phyloP scores from a whole-genome alignment of 2,888 invertebrate genomes.

The Strigamia crassipes region DNA sequence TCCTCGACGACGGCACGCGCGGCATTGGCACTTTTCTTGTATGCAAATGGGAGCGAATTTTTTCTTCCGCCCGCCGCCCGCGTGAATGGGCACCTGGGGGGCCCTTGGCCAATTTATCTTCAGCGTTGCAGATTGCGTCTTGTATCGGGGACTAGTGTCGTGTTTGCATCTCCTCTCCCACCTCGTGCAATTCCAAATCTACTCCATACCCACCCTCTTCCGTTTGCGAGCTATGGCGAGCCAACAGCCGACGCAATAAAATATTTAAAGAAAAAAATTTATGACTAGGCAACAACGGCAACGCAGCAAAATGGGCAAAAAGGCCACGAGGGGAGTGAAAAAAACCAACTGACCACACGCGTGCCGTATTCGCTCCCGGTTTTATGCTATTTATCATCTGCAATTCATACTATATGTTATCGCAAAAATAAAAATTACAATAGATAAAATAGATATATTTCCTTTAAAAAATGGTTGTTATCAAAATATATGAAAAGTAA shows the following conservation, averaged over 20 bases:
- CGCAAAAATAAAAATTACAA: background rate
- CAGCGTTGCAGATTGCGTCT: constrained; percentile 35
- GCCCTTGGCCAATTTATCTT: constrained; percentile 43
- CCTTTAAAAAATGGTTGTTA: background rate
- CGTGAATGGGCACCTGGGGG: constrained; percentile 43
- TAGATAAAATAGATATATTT: background rate
- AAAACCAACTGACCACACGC: background rate
- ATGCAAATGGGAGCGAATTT: constrained; percentile 34
- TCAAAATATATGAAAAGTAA: background rate
- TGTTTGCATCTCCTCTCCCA: background rate
- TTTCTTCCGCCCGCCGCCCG: constrained; percentile 4
- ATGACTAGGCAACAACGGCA: constrained; percentile 7
- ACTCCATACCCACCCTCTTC: background rate
- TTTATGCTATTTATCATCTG: background rate
- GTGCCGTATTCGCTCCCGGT: background rate
- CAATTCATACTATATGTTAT: background rate
- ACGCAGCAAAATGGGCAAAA: background rate
- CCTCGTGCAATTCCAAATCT: background rate
- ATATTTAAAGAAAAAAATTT: constrained; percentile 33
- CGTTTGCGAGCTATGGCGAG: background rate
- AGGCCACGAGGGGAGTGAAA: constrained; percentile 1
- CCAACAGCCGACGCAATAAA: constrained; percentile 28
- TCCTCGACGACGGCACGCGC: constrained; percentile 22
- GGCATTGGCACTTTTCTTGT: constrained; percentile 3
- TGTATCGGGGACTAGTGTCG: constrained; percentile 27